These are phyloP conservation scores for Galleria mellonella DNA, from an alignment of 1,140 invertebrate species.

Conservation along the genomic window DNA sequence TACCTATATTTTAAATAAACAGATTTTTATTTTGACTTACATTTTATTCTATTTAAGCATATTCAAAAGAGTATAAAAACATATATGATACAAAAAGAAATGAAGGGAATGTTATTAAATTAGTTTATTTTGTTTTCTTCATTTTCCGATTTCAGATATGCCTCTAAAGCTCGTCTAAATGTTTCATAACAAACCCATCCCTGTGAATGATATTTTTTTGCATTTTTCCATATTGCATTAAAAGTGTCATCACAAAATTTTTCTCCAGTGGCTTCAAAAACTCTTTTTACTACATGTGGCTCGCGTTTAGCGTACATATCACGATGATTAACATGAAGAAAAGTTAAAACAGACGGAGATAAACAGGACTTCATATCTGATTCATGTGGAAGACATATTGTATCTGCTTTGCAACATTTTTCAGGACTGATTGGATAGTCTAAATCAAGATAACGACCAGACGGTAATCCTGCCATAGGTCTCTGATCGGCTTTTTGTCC, in stretches of 20 bases:
- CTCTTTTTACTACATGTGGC: conserved; percentile 30
- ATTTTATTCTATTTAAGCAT: not conserved
- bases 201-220: conserved; percentile 51
- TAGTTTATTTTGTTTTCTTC: not conserved
- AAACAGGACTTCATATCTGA: conserved; percentile 49
- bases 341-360: conserved; percentile 45
- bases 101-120: not conserved
- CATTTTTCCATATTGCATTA: conserved; percentile 42
- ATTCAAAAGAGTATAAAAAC: no score
- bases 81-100: not conserved
- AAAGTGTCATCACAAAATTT: conserved; percentile 48
- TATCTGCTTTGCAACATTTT: conserved; percentile 36
- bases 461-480: conserved; percentile 45
- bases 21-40: not conserved
- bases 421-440: conserved; percentile 50
- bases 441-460: conserved; percentile 57
- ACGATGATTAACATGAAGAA: conserved; percentile 48
- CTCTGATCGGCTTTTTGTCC: conserved; percentile 23
- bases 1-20: no score
- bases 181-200: conserved; percentile 62
- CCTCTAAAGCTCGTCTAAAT: conserved; percentile 39
- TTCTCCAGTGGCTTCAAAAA: conserved; percentile 50
- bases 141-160: not conserved
- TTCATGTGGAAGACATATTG: conserved; percentile 49
- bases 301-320: conserved; percentile 58